Percentiles rank a stretch among this genome's conserved stretches.
These are phyloP conservation scores for Vesta saturnalis DNA, from an alignment of 2,888 invertebrate species.

Conservation along the genomic window DNA sequence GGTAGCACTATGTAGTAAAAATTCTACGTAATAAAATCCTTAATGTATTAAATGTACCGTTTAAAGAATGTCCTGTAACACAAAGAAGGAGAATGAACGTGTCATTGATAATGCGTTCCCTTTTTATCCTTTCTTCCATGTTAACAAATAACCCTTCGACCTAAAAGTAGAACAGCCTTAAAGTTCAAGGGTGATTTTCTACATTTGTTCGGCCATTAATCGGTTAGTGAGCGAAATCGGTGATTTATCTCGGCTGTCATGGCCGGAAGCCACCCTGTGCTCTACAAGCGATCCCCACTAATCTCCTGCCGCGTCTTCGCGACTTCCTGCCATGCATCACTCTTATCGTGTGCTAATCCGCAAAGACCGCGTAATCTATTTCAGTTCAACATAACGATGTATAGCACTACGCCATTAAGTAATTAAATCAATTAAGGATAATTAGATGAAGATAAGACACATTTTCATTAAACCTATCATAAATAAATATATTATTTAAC, in stretches of 20 bases:
- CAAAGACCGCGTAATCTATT: constrained; percentile 54
- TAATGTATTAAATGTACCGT: not conserved
- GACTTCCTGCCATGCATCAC: constrained; percentile 62
- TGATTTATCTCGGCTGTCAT: constrained; percentile 62
- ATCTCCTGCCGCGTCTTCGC: constrained; percentile 61
- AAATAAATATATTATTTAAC: constrained; percentile 27
- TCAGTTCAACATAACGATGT: constrained; percentile 39
- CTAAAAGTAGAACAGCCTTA: constrained; percentile 39
- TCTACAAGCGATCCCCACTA: constrained; percentile 61
- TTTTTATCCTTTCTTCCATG: constrained; percentile 12
- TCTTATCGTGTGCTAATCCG: constrained; percentile 58
- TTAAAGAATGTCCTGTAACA: not conserved
- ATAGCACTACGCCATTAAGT: constrained; percentile 45
- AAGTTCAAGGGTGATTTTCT: constrained; percentile 61
- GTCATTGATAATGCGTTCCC: constrained; percentile 1
- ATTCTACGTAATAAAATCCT: not conserved
- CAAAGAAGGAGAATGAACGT: not conserved
- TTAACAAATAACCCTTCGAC: constrained; percentile 34
- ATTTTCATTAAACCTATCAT: constrained; percentile 23
- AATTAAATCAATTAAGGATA: constrained; percentile 49
- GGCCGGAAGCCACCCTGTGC: constrained; percentile 61
- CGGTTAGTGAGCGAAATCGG: constrained; percentile 53
- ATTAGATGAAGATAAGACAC: constrained; percentile 34
- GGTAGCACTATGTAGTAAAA: no score
- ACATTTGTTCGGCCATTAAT: constrained; percentile 63